Base-by-base conservation (phyloP, 92 coral and sea anemone species). In the Parazoanthus swiftii region DNA sequence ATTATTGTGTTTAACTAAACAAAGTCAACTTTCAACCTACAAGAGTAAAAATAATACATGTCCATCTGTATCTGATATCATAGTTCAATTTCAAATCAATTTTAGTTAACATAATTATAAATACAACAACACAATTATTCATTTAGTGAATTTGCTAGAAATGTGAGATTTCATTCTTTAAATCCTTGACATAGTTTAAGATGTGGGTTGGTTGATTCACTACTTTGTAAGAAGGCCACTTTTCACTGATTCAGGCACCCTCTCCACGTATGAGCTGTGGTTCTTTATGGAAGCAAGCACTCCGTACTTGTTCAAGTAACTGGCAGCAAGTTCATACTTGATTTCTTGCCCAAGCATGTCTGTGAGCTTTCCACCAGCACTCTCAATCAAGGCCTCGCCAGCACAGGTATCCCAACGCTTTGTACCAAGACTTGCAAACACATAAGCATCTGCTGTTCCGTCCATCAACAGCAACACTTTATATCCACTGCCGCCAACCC, bases 351-450 rank as follows among this genome's bases (percentile, higher is more conserved):
- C 99, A 76, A 93, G 90, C 63, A 95, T 88, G 63, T 97, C 99
- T 54, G 99, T 95, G 18, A 97, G 83, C 43, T 83, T 94, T 16
- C 99, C 99, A 76, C 98, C 98, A 54, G 93, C 82, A 18, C 97
- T 91, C 75, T 93, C 95, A n/a, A 97, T 82, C 58, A 97, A 70
- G 43, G 99, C 99, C 80, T 97, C 96, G 20, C 95, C 92, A n/a
- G 99, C 99, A 86, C 99, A 97, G 21, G 99, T 97, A 68, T 97
- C 99, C 99, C 99, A 97, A 56, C 98, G 93, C 51, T 97, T 95
- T 58, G 96, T 93, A 6, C 99, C 99, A 68, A 90, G 87, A 84
- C 95, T 97, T 39, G 99, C 99, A 89, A 93, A 97, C 70, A 97
- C 95, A 85, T 97, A 97, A 6, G 93, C 98, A 91, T 97, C 99